These are phyloP conservation scores for Dasypolia templi DNA, from an alignment of 2,888 invertebrate species.

Conservation along the genomic window DNA sequence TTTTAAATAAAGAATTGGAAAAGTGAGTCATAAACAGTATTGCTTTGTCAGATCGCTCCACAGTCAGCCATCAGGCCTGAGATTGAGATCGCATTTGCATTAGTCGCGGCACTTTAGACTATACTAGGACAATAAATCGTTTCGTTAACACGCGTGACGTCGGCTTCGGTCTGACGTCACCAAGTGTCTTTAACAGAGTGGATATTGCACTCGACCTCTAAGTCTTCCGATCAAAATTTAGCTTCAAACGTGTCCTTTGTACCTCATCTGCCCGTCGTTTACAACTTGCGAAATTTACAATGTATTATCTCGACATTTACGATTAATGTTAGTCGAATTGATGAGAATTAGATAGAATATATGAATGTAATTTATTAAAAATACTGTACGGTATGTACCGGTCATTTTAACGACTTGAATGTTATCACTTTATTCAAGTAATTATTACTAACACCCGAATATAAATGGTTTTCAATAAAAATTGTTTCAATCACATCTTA, in stretches of 20 bases:
- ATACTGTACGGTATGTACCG: conserved; percentile 75
- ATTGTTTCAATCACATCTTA: conserved; percentile 73
- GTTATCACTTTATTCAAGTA: conserved; percentile 87
- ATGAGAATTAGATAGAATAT: conserved; percentile 75
- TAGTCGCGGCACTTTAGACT: conserved; percentile 86
- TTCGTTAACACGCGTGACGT: conserved; percentile 80
- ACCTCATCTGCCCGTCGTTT: conserved; percentile 65
- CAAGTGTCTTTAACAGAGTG: conserved; percentile 70
- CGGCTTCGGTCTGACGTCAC: conserved; percentile 59
- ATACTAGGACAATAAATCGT: conserved; percentile 88
- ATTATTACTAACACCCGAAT: conserved; percentile 83
- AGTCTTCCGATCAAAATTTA: conserved; percentile 85
- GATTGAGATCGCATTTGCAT: conserved; percentile 71
- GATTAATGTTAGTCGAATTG: conserved; percentile 67
- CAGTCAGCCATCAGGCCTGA: conserved; percentile 61
- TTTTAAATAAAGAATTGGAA: conserved; percentile 55
- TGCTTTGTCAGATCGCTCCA: conserved; percentile 69
- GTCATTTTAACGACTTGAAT: conserved; percentile 83
- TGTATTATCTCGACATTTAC: conserved; percentile 68
- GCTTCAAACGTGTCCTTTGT: conserved; percentile 75
- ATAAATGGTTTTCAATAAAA: conserved; percentile 88
- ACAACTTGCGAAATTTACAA: conserved; percentile 71
- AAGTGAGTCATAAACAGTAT: conserved; percentile 55
- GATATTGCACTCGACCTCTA: conserved; percentile 68
- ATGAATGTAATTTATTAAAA: conserved; percentile 78